These are phyloP conservation scores for Polietes domitor DNA, from an alignment of 2,888 invertebrate genomes.

Conservation along the genomic window DNA sequence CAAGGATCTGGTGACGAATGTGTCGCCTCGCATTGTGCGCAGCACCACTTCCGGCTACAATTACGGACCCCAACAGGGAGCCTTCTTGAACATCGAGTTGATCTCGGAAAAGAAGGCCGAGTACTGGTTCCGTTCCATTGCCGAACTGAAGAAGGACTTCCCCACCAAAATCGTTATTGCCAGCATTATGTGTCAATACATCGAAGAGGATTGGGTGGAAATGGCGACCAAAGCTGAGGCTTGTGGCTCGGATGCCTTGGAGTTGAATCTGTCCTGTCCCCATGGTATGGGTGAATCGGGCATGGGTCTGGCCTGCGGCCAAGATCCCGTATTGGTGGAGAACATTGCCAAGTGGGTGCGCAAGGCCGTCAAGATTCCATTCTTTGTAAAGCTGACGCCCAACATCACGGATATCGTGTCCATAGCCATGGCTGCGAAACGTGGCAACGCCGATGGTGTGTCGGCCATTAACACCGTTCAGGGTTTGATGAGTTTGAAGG, in stretches of 20 bases:
- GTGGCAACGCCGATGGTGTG: conserved; percentile 96
- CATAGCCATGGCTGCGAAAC: conserved; percentile 94
- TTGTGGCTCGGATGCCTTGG: conserved; percentile 96
- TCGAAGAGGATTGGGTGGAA: conserved; percentile 93
- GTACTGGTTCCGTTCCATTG: conserved; percentile 95
- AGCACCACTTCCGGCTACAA: conserved; percentile 95
- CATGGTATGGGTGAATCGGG: conserved; percentile 99
- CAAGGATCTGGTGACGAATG: conserved; percentile 98
- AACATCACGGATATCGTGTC: conserved; percentile 96
- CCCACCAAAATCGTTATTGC: conserved; percentile 95
- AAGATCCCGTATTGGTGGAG: conserved; percentile 93
- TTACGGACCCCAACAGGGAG: conserved; percentile 97
- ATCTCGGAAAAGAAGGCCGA: conserved; percentile 97
- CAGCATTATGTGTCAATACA: conserved; percentile 96
- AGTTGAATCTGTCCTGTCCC: conserved; percentile 97
- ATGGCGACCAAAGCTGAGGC: conserved; percentile 89
- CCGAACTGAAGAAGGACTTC: conserved; percentile 94
- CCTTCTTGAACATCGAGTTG: conserved; percentile 98
- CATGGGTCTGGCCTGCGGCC: conserved; percentile 99
- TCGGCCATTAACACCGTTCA: conserved; percentile 99
- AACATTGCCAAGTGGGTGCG: conserved; percentile 96
- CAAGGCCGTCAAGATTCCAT: conserved; percentile 92
- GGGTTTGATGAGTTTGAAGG: conserved; percentile 93
- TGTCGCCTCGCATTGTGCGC: conserved; percentile 97
- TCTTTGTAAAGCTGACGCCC: conserved; percentile 98